Percentiles rank a stretch among this genome's conserved stretches.
Evolutionary conservation across 2,888 invertebrate genomes (phyloP).

Genomic region (Andrena bicolor): DNA sequence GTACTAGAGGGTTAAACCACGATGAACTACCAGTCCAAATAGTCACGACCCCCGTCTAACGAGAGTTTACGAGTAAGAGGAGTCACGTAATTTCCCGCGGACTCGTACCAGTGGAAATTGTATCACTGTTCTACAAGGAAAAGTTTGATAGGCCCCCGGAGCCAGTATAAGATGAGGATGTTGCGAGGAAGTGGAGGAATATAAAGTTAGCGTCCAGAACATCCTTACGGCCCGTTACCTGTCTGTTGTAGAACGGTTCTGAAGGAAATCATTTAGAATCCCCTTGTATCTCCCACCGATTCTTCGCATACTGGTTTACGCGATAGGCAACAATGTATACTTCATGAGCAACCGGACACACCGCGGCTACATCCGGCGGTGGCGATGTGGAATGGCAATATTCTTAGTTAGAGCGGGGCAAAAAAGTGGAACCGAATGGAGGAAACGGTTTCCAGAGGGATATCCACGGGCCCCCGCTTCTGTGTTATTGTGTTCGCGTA

Average conservation of each 20-base stretch:
- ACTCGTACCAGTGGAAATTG: neutral
- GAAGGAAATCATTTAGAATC: conserved; percentile 51
- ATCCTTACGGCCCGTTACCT: conserved; percentile 32
- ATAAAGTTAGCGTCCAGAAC: conserved; percentile 49
- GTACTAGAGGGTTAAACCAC: too few relatives aligned
- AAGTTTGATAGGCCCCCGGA: neutral
- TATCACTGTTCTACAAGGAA: neutral
- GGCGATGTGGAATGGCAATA: conserved; percentile 15
- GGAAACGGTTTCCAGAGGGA: conserved; percentile 20
- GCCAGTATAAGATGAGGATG: neutral
- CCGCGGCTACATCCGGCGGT: conserved; percentile 41
- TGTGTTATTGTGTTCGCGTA: conserved; percentile 15
- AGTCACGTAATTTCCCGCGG: neutral
- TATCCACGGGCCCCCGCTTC: neutral
- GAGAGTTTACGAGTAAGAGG: neutral
- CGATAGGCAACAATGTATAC: conserved; percentile 39
- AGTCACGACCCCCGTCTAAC: neutral
- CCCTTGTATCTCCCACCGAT: conserved; percentile 42
- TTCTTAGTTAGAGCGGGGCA: conserved; percentile 22
- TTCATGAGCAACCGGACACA: conserved; percentile 9
- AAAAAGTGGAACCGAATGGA: conserved; percentile 30
- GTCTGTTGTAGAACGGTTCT: conserved; percentile 4
- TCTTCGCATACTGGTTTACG: conserved; percentile 37
- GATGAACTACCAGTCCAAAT: too few relatives aligned
- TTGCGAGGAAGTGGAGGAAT: conserved; percentile 23